phyloP scores from a whole-genome alignment of 2,888 invertebrate species.

The Branchinecta sandiegonensis region DNA sequence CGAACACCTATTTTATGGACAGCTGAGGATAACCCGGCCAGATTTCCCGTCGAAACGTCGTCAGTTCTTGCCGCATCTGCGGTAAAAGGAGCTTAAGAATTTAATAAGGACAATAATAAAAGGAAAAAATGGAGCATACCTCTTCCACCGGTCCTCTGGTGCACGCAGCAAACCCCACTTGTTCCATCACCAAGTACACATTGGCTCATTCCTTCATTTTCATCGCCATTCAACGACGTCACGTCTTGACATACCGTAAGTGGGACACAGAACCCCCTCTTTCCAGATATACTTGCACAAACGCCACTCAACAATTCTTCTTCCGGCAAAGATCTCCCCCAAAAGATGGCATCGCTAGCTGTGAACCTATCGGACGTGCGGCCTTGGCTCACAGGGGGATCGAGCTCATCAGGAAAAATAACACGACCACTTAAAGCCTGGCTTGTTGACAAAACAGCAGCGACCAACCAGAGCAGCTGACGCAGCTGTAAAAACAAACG shows the following conservation, averaged over 20 bases:
- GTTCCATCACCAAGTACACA: slow-evolving; percentile 4
- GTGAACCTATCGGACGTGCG: neutral
- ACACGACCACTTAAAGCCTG: neutral
- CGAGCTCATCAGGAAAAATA: neutral
- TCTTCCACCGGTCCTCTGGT: neutral
- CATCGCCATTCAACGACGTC: neutral
- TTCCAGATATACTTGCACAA: too few species aligned
- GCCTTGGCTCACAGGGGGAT: neutral
- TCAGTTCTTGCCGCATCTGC: too few species aligned
- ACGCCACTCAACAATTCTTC: neutral
- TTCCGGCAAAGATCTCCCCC: neutral
- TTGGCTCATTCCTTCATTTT: neutral
- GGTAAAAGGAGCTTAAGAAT: too few species aligned
- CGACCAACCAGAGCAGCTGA: too few species aligned
- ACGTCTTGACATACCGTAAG: neutral
- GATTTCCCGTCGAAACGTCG: too few species aligned
- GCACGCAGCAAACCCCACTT: neutral
- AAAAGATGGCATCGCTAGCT: neutral
- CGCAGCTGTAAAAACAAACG: too few species aligned
- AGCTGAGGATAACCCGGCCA: too few species aligned
- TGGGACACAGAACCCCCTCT: neutral
- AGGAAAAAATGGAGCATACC: neutral
- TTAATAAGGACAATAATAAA: too few species aligned
- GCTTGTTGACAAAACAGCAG: too few species aligned
- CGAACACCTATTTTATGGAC: too few species aligned